Base-by-base conservation (phyloP, 1,140 invertebrate species). In the Zaprionus ornatus region DNA sequence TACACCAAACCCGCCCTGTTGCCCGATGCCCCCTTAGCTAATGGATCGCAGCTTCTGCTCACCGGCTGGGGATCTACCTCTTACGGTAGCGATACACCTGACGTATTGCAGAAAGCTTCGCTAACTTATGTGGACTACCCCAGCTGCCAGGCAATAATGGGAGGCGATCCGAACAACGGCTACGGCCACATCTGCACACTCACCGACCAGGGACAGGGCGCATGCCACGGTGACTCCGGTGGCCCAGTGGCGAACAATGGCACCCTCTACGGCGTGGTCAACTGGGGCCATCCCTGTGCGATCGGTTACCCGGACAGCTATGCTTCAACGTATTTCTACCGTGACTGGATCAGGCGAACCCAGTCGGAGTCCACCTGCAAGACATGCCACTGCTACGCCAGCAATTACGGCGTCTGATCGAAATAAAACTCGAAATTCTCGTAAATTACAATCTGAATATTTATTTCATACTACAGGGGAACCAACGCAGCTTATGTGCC, bases 111-210 rank as follows among this genome's bases (percentile, higher is more conserved):
- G 52, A 73, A 81, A 45, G 86, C 92, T 1, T 62, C 63, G 0
- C 76, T 93, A 1, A 92, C 79, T 0, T 74, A 84, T 27, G 82
- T 92, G 15, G 71, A 79, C 5, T 85, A 82, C 25, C 19, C 72
- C 0, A 79, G 63, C 2, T 93, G 93, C 45, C 92, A 90, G 32
- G 56, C 32, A 3, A 55, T 65, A 2, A 69, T 85, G 60, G 65
- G 56, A n/a, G 74, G 84, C 23, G 82, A 84, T 32, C 29, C 54
- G 0, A 65, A 55, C 13, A 88, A 87, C 12, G 92, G 82, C 9
- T 42, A 57, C 13, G 75, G 87, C 4, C 94, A 95, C 70, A 93
- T 95, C 23, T 95, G 95, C 74, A 95, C 95, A 0, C 87, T 95
- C 6, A 95, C 94, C 0, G 93, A 93, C 62, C 55, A 67, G 4